Percentiles rank a stretch among this genome's conserved stretches.
phyloP scores from a whole-genome alignment of 2,888 invertebrate species.

The Argyra leucocephala region DNA sequence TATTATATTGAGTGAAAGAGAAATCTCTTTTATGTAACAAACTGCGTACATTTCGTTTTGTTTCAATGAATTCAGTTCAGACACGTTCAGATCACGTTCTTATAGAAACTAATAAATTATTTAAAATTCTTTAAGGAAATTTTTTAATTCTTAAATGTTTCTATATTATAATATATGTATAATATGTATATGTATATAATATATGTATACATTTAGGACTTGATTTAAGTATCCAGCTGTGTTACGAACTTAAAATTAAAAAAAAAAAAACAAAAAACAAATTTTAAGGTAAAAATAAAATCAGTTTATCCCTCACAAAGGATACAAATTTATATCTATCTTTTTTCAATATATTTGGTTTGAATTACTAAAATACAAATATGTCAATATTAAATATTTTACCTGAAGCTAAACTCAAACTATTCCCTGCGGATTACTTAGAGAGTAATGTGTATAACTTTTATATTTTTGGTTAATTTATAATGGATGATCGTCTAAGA shows the following conservation, averaged over 20 bases:
- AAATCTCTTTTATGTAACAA: too few relatives aligned
- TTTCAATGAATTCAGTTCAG: neutral
- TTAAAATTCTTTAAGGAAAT: neutral
- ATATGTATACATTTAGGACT: neutral
- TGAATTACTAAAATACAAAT: too few relatives aligned
- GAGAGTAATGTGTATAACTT: neutral
- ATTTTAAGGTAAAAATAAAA: too few relatives aligned
- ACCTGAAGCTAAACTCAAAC: neutral
- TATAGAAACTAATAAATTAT: neutral
- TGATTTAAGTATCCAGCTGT: constrained; percentile 1
- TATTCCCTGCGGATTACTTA: neutral
- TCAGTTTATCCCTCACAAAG: neutral
- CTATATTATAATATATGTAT: too few relatives aligned
- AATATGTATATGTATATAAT: too few relatives aligned
- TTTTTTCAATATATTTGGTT: too few relatives aligned
- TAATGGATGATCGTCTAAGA: neutral
- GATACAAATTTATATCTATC: neutral
- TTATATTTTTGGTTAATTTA: neutral
- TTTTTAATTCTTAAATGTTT: neutral
- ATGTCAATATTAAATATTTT: too few relatives aligned
- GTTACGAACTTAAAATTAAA: neutral
- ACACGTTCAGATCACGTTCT: neutral
- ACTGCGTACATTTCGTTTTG: too few relatives aligned
- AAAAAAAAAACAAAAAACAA: neutral
- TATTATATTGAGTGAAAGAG: too few relatives aligned